phyloP scores from a whole-genome alignment of 2,113 vertebrate genomes.

The Pedetes capensis region DNA sequence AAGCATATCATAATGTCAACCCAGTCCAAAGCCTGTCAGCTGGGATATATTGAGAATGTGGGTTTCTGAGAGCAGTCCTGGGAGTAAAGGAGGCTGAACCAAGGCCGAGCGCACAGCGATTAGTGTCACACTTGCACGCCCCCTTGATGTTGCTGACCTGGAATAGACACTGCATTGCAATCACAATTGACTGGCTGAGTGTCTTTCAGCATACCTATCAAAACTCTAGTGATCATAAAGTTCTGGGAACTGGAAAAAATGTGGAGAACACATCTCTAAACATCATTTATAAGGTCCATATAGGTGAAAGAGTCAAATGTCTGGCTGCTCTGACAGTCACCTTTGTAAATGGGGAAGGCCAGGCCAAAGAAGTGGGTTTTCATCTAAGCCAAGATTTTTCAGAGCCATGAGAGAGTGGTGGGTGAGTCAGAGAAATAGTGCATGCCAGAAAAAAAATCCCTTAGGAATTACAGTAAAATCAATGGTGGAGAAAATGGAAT shows the following conservation, averaged over 20 bases:
- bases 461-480: not conserved
- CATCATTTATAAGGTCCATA: not conserved
- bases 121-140: accelerated
- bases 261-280: not conserved
- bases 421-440: constrained; percentile 19
- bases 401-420: not conserved
- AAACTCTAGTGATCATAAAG: not conserved
- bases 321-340: not conserved
- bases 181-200: not conserved
- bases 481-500: constrained; percentile 1
- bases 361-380: not conserved
- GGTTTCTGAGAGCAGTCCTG: not conserved
- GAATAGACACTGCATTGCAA: accelerated
- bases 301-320: not conserved
- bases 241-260: not conserved
- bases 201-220: not conserved
- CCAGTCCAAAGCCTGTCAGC: not conserved
- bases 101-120: not conserved
- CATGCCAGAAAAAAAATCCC: not conserved
- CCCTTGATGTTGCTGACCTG: not conserved
- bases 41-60: not conserved
- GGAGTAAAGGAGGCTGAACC: not conserved
- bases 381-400: not conserved
- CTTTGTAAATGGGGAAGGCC: not conserved
- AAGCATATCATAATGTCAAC: not conserved